These are phyloP conservation scores for Mungos mungo DNA, from an alignment of 2,113 vertebrate species.

Conservation along the genomic window DNA sequence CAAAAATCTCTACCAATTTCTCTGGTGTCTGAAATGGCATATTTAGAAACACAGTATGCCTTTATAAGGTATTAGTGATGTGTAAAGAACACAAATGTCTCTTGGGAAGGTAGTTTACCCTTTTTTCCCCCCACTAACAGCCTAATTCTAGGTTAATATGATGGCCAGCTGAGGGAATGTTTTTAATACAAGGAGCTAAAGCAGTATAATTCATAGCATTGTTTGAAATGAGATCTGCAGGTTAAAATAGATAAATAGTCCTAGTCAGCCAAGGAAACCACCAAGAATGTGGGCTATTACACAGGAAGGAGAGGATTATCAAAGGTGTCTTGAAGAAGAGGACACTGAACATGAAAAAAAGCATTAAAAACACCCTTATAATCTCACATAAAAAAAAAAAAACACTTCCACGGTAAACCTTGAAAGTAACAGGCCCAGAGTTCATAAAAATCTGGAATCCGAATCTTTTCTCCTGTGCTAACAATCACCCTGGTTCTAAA, in stretches of 20 bases:
- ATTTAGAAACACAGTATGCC: not conserved
- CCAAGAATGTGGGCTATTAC: not conserved
- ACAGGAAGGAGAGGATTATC: not conserved
- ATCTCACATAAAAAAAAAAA: not conserved
- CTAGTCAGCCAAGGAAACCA: not conserved
- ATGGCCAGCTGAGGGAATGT: not conserved
- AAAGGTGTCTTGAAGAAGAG: not conserved
- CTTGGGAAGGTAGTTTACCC: conserved; percentile 12
- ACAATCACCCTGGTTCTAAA: not conserved
- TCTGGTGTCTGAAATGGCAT: not conserved
- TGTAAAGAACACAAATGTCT: not conserved
- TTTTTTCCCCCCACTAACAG: not conserved
- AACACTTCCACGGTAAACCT: not conserved
- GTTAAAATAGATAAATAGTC: not conserved
- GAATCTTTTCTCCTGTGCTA: not conserved
- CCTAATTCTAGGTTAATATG: not conserved
- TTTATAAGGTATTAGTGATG: not conserved
- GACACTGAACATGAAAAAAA: not conserved
- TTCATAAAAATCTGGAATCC: not conserved
- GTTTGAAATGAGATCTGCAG: not conserved
- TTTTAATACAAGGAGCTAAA: not conserved
- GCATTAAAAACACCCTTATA: not conserved
- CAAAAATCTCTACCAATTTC: not conserved
- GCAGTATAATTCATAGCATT: not conserved
- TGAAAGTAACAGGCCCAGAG: not conserved